Base-by-base conservation (phyloP, 1,140 invertebrate genomes). In the Calycopis cecrops region DNA sequence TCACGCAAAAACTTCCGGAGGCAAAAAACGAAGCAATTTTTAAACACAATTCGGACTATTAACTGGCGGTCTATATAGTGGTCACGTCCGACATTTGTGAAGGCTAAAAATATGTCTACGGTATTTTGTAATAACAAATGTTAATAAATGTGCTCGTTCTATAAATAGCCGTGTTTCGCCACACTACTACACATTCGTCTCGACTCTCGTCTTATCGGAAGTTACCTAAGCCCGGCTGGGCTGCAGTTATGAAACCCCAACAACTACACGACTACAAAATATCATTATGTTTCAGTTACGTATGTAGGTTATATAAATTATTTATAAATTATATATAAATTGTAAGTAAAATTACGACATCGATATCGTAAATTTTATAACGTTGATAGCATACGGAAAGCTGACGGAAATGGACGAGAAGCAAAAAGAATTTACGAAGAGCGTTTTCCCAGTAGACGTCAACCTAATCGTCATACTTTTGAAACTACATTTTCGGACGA, bases 171-270 rank as follows among this genome's bases (percentile, higher is more conserved):
- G 9, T 40, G 16, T 12, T 40, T 40, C n/a, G 16, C 16, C 38
- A 40, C 16, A 9, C n/a, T n/a, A n/a, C 60, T 60, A 51, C 55
- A 58, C 60, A 55, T 59, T 60, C 65, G 47, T 33, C 14, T 6
- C n/a, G n/a, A n/a, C n/a, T n/a, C n/a, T n/a, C 40, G n/a, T 35
- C 38, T 40, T 21, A 10, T 48, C 37, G 16, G 49, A 38, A 35
- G 33, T 52, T 38, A 38, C 49, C 10, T 35, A 37, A 52, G 35
- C 49, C 35, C 14, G 28, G 12, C 28, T 7, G 16, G 16, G 38
- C 38, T 40, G 38, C 38, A 14, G 16, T 40, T 40, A 40, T 40
- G 38, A 40, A 40, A 40, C 16, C 38, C 16, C 38, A 35, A 4
- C 34, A 35, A 35, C 34, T 35, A 40, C n/a, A 16, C 38, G 38